These are phyloP conservation scores for Kryptolebias ocellatus DNA, from an alignment of 2,797 vertebrate species.

Conservation along the genomic window DNA sequence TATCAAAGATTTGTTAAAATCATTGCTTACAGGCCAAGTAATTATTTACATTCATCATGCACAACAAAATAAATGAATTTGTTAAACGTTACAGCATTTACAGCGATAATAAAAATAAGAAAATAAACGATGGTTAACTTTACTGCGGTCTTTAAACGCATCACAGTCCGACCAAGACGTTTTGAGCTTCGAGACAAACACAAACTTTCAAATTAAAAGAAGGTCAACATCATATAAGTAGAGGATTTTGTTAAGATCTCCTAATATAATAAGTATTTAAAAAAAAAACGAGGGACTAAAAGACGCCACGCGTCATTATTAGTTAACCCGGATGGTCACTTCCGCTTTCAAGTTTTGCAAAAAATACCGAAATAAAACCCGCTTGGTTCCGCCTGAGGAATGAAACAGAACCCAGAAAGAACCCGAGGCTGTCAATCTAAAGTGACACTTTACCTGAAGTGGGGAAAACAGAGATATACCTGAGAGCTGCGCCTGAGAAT, in stretches of 20 bases:
- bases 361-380: neutral
- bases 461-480: fast-evolving
- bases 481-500: too few relatives aligned
- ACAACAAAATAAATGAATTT: too few relatives aligned
- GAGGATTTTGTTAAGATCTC: neutral
- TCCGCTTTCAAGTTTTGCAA: conserved; percentile 21
- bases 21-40: too few relatives aligned
- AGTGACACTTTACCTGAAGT: neutral
- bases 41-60: neutral
- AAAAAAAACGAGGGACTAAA: neutral
- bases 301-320: neutral
- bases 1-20: too few relatives aligned
- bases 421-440: neutral
- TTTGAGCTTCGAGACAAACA: neutral
- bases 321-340: neutral
- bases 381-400: neutral
- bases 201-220: neutral
- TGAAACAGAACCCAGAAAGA: conserved; percentile 8
- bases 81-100: neutral
- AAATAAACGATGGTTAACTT: neutral
- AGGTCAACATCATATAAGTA: neutral
- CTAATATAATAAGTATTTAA: too few relatives aligned
- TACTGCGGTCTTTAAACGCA: conserved; percentile 13
- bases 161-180: neutral
- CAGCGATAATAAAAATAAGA: neutral